phyloP scores from a whole-genome alignment of 2,113 vertebrate species.

The Chionomys nivalis region DNA sequence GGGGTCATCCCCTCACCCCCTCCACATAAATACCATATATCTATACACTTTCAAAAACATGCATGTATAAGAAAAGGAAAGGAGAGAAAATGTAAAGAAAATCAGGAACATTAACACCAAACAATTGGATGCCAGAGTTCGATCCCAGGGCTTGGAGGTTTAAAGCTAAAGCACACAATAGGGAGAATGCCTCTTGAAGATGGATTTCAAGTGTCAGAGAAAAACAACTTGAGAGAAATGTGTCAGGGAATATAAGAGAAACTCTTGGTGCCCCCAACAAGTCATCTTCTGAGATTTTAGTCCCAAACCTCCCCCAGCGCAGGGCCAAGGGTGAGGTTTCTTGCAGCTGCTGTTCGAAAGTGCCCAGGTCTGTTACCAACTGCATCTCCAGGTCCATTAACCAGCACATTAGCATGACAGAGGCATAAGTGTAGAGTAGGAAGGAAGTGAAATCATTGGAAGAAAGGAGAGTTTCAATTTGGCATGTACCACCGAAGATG shows the following conservation, averaged over 20 bases:
- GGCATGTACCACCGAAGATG: slow-evolving; percentile 18
- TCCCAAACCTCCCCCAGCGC: background rate
- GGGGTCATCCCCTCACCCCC: background rate
- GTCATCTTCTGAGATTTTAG: slow-evolving; percentile 56
- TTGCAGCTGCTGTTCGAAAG: slow-evolving; percentile 78
- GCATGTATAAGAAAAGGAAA: background rate
- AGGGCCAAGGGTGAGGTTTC: slow-evolving; percentile 70
- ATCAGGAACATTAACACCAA: background rate
- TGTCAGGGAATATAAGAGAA: slow-evolving; percentile 70
- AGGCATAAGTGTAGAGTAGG: slow-evolving; percentile 69
- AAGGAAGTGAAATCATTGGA: slow-evolving; percentile 75
- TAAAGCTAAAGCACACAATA: slow-evolving; percentile 71
- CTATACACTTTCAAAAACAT: background rate
- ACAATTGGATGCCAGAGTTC: background rate
- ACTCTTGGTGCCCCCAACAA: slow-evolving; percentile 72
- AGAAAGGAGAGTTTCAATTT: slow-evolving; percentile 70
- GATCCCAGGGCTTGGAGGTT: background rate
- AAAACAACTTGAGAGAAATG: slow-evolving; percentile 29
- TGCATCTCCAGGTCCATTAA: slow-evolving; percentile 80
- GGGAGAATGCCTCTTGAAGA: slow-evolving; percentile 21
- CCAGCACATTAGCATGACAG: slow-evolving; percentile 75
- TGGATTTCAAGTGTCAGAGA: slow-evolving; percentile 61
- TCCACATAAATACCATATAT: background rate
- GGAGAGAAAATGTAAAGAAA: background rate
- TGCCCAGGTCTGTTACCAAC: slow-evolving; percentile 83